A percentile compares a stretch with the other conserved stretches of the same genome.
phyloP scores from a whole-genome alignment of 2,113 vertebrate genomes.

The Heterocephalus glaber region DNA sequence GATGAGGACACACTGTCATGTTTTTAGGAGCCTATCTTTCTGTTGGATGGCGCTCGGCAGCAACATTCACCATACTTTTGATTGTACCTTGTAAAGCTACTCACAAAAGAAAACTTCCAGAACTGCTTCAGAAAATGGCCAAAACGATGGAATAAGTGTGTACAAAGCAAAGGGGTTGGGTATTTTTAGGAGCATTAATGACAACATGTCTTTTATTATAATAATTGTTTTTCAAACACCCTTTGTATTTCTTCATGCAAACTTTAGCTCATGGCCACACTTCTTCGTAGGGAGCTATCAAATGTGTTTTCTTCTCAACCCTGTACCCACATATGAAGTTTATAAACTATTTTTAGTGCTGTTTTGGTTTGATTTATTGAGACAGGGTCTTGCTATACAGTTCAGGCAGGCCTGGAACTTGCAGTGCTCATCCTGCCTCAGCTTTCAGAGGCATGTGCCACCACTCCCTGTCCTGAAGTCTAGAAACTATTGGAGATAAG shows the following conservation, averaged over 20 bases:
- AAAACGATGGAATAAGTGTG: background rate
- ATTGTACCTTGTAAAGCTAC: background rate
- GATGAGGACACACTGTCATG: background rate
- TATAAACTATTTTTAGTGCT: background rate
- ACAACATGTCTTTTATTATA: background rate
- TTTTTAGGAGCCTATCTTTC: background rate
- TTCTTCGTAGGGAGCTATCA: background rate
- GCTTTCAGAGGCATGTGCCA: background rate
- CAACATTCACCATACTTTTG: background rate
- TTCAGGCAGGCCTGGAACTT: background rate
- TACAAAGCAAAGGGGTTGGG: background rate
- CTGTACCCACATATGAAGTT: background rate
- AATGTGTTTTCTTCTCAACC: background rate
- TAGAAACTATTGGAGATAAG: background rate
- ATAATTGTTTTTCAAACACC: background rate
- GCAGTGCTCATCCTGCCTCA: background rate
- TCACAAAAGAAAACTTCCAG: background rate
- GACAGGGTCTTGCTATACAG: background rate
- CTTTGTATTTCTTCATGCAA: background rate
- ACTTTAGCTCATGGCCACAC: background rate
- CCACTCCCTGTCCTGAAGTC: background rate
- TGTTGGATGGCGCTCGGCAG: background rate
- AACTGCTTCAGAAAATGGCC: background rate
- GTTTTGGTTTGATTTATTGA: background rate
- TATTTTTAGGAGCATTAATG: background rate